These are phyloP conservation scores for Coenobita brevimanus DNA, from an alignment of 1,140 invertebrate genomes.

Conservation along the genomic window DNA sequence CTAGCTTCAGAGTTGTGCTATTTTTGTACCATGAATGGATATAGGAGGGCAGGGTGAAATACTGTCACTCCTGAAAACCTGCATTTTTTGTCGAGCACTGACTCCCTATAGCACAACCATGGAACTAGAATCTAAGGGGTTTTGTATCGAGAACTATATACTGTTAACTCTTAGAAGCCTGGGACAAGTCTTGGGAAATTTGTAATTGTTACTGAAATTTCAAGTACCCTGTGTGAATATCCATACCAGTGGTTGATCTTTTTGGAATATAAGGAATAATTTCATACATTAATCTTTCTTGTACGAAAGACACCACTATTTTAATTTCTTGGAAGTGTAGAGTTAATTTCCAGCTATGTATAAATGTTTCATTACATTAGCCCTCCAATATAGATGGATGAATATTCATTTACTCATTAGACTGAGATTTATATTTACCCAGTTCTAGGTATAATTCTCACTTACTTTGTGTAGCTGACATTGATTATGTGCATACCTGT, in stretches of 20 bases:
- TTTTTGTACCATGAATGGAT: neutral
- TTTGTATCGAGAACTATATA: conserved; percentile 37
- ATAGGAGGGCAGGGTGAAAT: neutral
- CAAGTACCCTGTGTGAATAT: conserved; percentile 53
- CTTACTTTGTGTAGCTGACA: conserved; percentile 34
- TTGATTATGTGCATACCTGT: conserved; percentile 34
- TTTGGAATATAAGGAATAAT: conserved; percentile 29
- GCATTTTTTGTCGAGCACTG: conserved; percentile 33
- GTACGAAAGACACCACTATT: conserved; percentile 43
- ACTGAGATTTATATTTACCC: conserved; percentile 53
- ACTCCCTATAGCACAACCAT: conserved; percentile 6
- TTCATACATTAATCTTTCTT: conserved; percentile 59
- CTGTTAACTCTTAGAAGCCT: conserved; percentile 25
- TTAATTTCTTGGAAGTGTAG: conserved; percentile 53
- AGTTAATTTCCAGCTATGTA: conserved; percentile 35
- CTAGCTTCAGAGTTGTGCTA: neutral
- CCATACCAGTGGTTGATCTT: conserved; percentile 29
- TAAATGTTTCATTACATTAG: conserved; percentile 52
- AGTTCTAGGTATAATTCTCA: conserved; percentile 53
- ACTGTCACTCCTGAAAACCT: conserved; percentile 17
- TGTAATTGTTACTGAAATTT: conserved; percentile 55
- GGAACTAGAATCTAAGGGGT: conserved; percentile 16
- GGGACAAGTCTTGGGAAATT: conserved; percentile 29
- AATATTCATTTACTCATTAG: conserved; percentile 56
- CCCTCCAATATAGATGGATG: conserved; percentile 40